Evolutionary conservation across 2,113 vertebrate species (phyloP), one percentile per base, ranked within the genome.

Genomic region (Uropsilus gracilis): DNA sequence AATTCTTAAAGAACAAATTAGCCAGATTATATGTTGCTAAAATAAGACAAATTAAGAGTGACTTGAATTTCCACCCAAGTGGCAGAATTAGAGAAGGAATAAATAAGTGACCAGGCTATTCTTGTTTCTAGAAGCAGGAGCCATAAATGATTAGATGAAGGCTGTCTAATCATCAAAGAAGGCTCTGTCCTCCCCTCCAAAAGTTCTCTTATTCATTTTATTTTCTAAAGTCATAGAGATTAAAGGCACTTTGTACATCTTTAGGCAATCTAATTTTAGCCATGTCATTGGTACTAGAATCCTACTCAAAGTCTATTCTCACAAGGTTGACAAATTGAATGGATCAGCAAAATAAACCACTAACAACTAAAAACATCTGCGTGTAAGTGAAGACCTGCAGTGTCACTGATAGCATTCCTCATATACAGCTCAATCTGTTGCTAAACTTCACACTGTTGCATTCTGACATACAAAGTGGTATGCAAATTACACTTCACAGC

Each of bases 11-110:
- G 39, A 88, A 73, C 37, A 92, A 97, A 96, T 97, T 86, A 90
- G 81, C 44, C 72, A 91, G 86, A 96, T 96, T 97, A 89, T 71
- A 96, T 9, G 73, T 95, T 96, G 69, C 93, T 93, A 97, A 97
- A 91, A 94, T 95, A 96, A 96, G 53, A 86, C 66, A 96, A 93
- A 96, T 97, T 87, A 97, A 97, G 90, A 97, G 81, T 88, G 84
- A 94, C 90, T 87, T 97, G 55, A 44, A 76, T 91, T 89, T 91
- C 85, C 57, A 88, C 50, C 37, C 72, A 96, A 85, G 84, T 57
- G 91, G 78, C 72, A 97, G 87, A 96, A 69, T 93, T 88, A 92
- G 61, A 90, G 86, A 90, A 93, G 82, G 76, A 94, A 89, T 94
- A 86, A 96, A 82, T 91, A 95, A 93, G 44, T 94, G 89, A 94